These are phyloP conservation scores for Sinocyclocheilus anshuiensis DNA, from an alignment of 2,113 vertebrate genomes.

Conservation along the genomic window DNA sequence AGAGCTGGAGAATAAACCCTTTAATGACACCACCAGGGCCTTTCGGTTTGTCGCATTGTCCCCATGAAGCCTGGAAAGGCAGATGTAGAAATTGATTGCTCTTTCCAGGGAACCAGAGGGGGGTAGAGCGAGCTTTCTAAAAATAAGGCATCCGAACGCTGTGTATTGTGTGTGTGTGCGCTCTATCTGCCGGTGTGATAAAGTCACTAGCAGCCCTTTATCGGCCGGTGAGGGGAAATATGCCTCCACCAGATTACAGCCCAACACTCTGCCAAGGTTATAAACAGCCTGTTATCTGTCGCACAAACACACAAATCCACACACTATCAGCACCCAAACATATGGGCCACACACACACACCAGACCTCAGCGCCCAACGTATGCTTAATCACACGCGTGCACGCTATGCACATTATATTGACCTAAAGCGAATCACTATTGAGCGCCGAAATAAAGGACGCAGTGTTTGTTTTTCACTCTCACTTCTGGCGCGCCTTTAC, in stretches of 20 bases:
- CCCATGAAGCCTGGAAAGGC: conserved; percentile 62
- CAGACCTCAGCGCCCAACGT: conserved; percentile 74
- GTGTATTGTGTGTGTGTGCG: conserved; percentile 66
- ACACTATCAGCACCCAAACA: conserved; percentile 97
- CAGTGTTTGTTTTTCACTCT: background rate
- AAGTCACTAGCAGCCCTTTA: conserved; percentile 95
- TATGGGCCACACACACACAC: conserved; percentile 88
- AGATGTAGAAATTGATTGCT: conserved; percentile 74
- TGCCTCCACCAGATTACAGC: conserved; percentile 98
- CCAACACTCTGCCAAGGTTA: conserved; percentile 96
- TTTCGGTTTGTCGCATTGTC: conserved; percentile 67
- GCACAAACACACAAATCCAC: conserved; percentile 96
- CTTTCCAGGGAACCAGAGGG: conserved; percentile 55
- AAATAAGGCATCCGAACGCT: conserved; percentile 84
- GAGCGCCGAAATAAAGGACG: background rate
- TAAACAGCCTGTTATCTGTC: conserved; percentile 97
- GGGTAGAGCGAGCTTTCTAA: conserved; percentile 76
- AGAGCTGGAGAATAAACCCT: conserved; percentile 43
- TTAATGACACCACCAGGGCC: conserved; percentile 60
- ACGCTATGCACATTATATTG: background rate
- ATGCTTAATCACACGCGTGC: conserved; percentile 7
- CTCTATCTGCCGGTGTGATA: conserved; percentile 89
- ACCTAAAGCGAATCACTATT: background rate
- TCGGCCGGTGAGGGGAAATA: conserved; percentile 93
- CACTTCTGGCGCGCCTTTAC: background rate